Percentiles rank a stretch among this genome's conserved stretches.
phyloP scores from a whole-genome alignment of 1,140 invertebrate genomes.

The Saxidomus purpurata region DNA sequence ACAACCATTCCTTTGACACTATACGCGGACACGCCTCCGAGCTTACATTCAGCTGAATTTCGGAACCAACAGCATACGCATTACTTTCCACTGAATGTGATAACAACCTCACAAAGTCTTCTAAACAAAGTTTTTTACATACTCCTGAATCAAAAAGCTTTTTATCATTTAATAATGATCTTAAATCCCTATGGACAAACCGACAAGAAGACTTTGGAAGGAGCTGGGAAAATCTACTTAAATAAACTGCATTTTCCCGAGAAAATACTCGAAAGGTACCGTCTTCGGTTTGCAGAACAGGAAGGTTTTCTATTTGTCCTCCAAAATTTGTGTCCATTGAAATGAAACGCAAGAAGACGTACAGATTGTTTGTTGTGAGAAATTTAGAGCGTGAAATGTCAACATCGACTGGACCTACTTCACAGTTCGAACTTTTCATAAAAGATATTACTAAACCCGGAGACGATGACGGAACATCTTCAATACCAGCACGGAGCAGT shows the following conservation, averaged over 20 bases:
- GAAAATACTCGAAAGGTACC: background rate
- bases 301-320: background rate
- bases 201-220: background rate
- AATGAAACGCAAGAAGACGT: background rate
- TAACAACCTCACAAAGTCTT: background rate
- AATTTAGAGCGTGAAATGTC: slow-evolving; percentile 28
- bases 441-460: slow-evolving; percentile 38
- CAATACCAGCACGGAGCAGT: slow-evolving; percentile 14
- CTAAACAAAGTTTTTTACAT: background rate
- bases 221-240: background rate
- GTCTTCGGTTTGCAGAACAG: slow-evolving; percentile 29
- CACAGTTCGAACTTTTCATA: slow-evolving; percentile 47
- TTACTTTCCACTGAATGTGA: background rate
- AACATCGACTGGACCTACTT: slow-evolving; percentile 20
- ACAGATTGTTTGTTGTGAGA: background rate
- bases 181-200: background rate
- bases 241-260: background rate
- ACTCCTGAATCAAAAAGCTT: background rate
- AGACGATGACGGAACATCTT: slow-evolving; percentile 4
- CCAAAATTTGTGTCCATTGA: background rate
- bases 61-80: background rate
- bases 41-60: background rate
- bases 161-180: background rate
- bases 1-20: background rate
- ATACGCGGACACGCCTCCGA: background rate